Base-by-base conservation (phyloP, 2,113 vertebrate genomes). In the Colius striatus region DNA sequence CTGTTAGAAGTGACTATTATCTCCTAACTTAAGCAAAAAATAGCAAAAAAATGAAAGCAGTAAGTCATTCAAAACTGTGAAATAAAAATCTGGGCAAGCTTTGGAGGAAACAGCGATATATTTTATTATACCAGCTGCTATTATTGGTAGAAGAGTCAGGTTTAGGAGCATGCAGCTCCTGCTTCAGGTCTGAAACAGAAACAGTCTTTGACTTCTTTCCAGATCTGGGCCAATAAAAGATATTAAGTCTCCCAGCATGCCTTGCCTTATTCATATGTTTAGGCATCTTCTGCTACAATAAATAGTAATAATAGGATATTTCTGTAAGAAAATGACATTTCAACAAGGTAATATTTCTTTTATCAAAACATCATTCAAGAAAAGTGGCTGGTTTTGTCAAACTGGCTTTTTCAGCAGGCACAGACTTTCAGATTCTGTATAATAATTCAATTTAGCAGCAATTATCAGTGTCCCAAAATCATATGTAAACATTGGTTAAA, bases 161-260 rank as follows among this genome's bases (percentile, higher is more conserved):
- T 57, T 67, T 91, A 2, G 38, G 38, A 27, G 13, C 66, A 63
- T 11, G 41, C 53, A 75, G 65, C 53, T 96, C 74, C 70, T 74
- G 80, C 48, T 91, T 60, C 73, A 92, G 76, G 81, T 76, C 84
- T 91, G 48, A 87, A 89, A 32, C 48, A 79, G 78, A 87, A 90
- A 50, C 25, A 55, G 22, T 5, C n/a, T 92, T 70, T 86, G 86
- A 91, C 34, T 87, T 53, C 57, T 67, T 92, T 94, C 91, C 87
- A 94, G 74, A 48, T 75, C 77, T 91, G 87, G 43, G 45, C 73
- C 89, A 89, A 91, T 71, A 72, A 87, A 92, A 92, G 51, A 32
- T 34, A 53, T 17, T 29, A 61, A 29, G 17, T 67, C 17, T 91
- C 77, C 53, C 45, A 67, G 61, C 50, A 66, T n/a, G 23, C 84